Percentiles rank a stretch among this genome's conserved stretches.
These are phyloP conservation scores for Drosophila histrio DNA, from an alignment of 2,888 invertebrate species.

Conservation along the genomic window DNA sequence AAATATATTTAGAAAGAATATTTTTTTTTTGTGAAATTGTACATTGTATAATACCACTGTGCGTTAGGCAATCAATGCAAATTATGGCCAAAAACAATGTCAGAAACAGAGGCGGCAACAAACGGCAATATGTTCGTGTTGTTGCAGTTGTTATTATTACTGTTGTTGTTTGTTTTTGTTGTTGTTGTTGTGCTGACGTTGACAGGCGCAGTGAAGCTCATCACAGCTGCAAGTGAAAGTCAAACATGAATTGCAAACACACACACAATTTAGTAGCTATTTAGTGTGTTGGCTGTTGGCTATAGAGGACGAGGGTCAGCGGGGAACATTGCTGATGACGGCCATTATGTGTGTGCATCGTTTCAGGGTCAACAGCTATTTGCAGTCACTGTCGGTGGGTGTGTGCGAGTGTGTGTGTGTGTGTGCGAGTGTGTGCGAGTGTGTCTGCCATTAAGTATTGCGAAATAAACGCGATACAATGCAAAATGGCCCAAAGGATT, in stretches of 20 bases:
- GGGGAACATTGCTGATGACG: constrained; percentile 30
- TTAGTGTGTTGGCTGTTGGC: constrained; percentile 24
- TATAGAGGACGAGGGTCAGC: not conserved
- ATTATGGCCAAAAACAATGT: constrained; percentile 61
- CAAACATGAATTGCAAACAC: constrained; percentile 59
- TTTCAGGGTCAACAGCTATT: constrained; percentile 66
- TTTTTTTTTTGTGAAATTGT: not conserved
- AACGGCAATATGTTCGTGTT: constrained; percentile 31
- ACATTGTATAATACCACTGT: constrained; percentile 27
- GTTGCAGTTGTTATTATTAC: constrained; percentile 20
- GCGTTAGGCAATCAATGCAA: constrained; percentile 63
- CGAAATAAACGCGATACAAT: constrained; percentile 24
- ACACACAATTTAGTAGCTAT: constrained; percentile 37
- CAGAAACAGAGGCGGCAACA: constrained; percentile 33
- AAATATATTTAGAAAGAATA: not conserved
- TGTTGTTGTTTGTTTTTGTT: constrained; percentile 18
- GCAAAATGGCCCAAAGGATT: constrained; percentile 52
- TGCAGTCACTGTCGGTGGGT: constrained; percentile 41
- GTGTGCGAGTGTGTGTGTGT: not conserved
- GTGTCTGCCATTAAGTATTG: constrained; percentile 18
- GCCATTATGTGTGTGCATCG: constrained; percentile 40
- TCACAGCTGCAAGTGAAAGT: constrained; percentile 77
- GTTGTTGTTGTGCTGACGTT: constrained; percentile 47
- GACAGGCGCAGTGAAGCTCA: constrained; percentile 57
- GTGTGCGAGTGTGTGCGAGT: not conserved